phyloP scores from a whole-genome alignment of 2,113 vertebrate species.

The Malurus melanocephalus region DNA sequence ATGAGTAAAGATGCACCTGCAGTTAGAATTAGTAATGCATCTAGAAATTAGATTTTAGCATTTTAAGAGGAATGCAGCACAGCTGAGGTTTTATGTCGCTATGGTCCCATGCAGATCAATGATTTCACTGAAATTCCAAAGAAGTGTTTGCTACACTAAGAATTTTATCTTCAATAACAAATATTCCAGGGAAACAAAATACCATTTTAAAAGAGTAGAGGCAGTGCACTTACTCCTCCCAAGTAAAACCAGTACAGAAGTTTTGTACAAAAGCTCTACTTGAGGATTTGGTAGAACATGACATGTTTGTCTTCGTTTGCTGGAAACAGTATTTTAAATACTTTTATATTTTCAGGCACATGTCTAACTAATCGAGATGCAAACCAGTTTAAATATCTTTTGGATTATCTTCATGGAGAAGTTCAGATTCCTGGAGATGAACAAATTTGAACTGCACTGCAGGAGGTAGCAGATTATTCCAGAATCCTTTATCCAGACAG shows the following conservation, averaged over 20 bases:
- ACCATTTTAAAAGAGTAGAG: not conserved
- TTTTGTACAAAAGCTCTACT: not conserved
- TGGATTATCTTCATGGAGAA: constrained; percentile 79
- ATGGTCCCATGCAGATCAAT: not conserved
- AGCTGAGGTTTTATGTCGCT: not conserved
- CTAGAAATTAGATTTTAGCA: not conserved
- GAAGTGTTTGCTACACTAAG: not conserved
- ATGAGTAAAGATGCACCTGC: not conserved
- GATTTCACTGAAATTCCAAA: not conserved
- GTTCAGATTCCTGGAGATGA: constrained; percentile 67
- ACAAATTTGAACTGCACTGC: constrained; percentile 58
- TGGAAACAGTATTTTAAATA: not conserved
- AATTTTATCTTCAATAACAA: not conserved
- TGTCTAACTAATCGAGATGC: constrained; percentile 74
- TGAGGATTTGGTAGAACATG: not conserved
- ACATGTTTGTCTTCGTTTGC: not conserved
- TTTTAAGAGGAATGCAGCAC: not conserved
- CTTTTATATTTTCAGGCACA: constrained; percentile 64
- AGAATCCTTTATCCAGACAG: constrained; percentile 76
- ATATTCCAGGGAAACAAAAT: not conserved
- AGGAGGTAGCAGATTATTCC: constrained; percentile 79
- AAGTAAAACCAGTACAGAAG: not conserved
- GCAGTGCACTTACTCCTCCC: not conserved
- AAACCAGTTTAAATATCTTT: constrained; percentile 74
- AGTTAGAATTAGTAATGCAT: not conserved